These are phyloP conservation scores for Drosophila micromelanica DNA, from an alignment of 1,140 invertebrate species.

Conservation along the genomic window DNA sequence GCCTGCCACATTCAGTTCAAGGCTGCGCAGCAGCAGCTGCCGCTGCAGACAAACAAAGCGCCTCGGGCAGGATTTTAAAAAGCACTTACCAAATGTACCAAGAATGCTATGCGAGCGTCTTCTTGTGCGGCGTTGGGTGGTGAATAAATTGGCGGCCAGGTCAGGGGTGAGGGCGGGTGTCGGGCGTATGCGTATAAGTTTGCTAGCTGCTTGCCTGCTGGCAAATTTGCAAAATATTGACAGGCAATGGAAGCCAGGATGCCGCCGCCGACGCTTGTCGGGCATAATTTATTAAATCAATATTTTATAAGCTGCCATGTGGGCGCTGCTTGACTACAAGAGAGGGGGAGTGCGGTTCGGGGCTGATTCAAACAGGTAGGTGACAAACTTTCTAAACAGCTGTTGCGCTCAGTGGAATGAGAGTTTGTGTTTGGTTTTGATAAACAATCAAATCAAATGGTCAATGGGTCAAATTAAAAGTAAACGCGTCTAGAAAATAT, in stretches of 20 bases:
- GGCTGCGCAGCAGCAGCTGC: slow-evolving; percentile 60
- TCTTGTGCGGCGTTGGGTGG: not conserved
- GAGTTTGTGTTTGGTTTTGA: not conserved
- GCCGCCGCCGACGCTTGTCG: slow-evolving; percentile 26
- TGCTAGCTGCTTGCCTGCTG: slow-evolving; percentile 33
- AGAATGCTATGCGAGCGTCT: slow-evolving; percentile 1
- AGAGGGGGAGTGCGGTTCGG: not conserved
- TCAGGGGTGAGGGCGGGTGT: not conserved
- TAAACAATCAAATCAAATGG: too few relatives aligned
- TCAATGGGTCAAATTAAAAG: too few relatives aligned
- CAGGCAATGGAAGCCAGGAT: slow-evolving; percentile 40
- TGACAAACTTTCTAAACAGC: slow-evolving; percentile 34
- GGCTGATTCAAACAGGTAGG: slow-evolving; percentile 33
- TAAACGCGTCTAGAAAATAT: too few relatives aligned
- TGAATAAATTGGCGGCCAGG: not conserved
- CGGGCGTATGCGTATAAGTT: slow-evolving; percentile 8
- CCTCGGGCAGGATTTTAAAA: slow-evolving; percentile 75
- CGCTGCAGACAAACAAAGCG: slow-evolving; percentile 73
- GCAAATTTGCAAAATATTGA: slow-evolving; percentile 78
- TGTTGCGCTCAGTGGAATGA: slow-evolving; percentile 1
- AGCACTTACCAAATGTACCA: slow-evolving; percentile 73
- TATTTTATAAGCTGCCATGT: slow-evolving; percentile 71
- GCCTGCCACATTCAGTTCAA: slow-evolving; percentile 22
- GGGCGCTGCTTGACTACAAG: slow-evolving; percentile 19
- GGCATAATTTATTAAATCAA: slow-evolving; percentile 77